These are phyloP conservation scores for Anas platyrhynchos DNA, from an alignment of 2,113 vertebrate genomes.

Conservation along the genomic window DNA sequence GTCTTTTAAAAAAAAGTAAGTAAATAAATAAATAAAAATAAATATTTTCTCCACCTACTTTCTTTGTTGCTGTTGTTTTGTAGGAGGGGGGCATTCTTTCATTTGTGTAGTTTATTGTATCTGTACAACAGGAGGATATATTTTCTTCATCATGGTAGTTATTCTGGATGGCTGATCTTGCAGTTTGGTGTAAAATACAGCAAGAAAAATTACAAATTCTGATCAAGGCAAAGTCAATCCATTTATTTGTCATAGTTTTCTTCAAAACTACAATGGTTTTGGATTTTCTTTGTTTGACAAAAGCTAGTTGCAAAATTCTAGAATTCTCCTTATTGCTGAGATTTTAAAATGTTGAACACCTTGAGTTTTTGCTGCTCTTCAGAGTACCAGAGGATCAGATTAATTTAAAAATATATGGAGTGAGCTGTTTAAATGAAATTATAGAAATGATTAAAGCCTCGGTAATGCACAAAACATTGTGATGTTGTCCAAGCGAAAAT, in stretches of 20 bases:
- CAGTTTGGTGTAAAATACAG: neutral
- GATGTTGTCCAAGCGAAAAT: neutral
- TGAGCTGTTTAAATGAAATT: neutral
- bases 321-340: neutral
- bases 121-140: neutral
- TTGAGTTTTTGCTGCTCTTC: neutral
- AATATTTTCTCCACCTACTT: neutral
- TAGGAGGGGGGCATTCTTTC: fast-evolving
- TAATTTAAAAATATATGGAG: neutral
- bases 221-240: neutral
- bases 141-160: neutral
- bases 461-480: neutral
- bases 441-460: neutral
- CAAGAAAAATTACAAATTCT: neutral
- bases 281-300: neutral
- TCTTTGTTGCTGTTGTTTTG: neutral
- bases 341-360: neutral
- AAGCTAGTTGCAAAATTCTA: neutral
- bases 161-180: neutral
- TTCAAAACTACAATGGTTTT: neutral
- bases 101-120: neutral
- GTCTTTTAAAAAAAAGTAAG: neutral
- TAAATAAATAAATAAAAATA: neutral
- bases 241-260: neutral
- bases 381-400: neutral